Evolutionary conservation across 2,888 invertebrate species (phyloP).

Genomic region (Agrilus cyanescens): DNA sequence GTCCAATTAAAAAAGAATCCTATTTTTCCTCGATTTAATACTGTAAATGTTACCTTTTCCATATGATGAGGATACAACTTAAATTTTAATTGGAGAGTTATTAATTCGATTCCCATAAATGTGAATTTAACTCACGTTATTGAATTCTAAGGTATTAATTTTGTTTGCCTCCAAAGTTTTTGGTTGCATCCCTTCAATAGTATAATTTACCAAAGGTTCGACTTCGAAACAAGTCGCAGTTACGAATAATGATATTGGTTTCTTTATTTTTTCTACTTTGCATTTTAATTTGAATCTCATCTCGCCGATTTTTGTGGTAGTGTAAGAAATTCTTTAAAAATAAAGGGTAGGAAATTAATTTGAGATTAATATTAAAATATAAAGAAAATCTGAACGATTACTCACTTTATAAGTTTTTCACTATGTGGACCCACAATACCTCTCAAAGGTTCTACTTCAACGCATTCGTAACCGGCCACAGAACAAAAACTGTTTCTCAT

Average conservation of each 20-base stretch:
- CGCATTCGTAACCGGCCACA: conserved; percentile 41
- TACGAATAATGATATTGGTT: conserved; percentile 40
- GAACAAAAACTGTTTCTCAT: conserved; percentile 42
- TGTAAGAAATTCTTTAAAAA: conserved; percentile 40
- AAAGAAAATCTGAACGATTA: conserved; percentile 3
- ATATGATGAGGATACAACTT: conserved; percentile 25
- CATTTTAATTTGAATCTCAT: conserved; percentile 45
- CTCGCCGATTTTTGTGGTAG: conserved; percentile 43
- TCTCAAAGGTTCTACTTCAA: conserved; percentile 39
- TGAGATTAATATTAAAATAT: neutral
- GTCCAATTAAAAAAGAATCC: conserved; percentile 32
- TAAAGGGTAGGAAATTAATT: conserved; percentile 2
- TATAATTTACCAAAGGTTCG: conserved; percentile 39
- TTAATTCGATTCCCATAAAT: too few species aligned
- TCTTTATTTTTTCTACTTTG: conserved; percentile 39
- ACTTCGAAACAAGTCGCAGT: conserved; percentile 42
- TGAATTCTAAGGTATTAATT: conserved; percentile 32
- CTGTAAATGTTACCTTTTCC: conserved; percentile 22
- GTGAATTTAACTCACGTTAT: conserved; percentile 25
- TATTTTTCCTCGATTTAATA: conserved; percentile 29
- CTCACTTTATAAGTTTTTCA: conserved; percentile 43
- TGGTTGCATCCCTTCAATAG: conserved; percentile 19
- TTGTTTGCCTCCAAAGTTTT: conserved; percentile 21
- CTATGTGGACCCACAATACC: conserved; percentile 39
- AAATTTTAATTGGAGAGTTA: conserved; percentile 3